Evolutionary conservation across 2,113 vertebrate genomes (phyloP), one percentile per base, ranked within the genome.

Genomic region (Campylomormyrus tamandua): DNA sequence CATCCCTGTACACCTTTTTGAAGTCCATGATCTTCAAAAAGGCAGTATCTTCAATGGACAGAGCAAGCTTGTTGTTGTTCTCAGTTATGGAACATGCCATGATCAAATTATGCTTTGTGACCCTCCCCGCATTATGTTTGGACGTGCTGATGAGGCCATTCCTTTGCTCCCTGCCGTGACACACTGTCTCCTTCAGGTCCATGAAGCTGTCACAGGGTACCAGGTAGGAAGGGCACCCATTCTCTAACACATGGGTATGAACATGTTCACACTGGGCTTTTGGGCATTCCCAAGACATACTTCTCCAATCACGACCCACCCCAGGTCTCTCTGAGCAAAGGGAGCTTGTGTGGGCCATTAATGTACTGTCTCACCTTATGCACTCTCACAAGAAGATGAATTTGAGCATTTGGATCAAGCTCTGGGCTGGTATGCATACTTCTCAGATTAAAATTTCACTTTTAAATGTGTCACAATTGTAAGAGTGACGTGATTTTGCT

Each of bases 281-380:
- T 90, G 62, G 19, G 49, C 52, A 45, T 19, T 49, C 24, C 66
- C 58, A 11, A 90, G 48, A 13, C 89, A 91, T 45, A 90, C 90
- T 5, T 91, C 89, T n/a, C 89, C 89, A 39, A 90, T 27, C 3
- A 87, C 2, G 2, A 90, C 84, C 90, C 89, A 91, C 5, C 89
- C 89, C 10, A 91, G 48, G 15, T 90, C 90, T 45, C 49, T 10
- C 31, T 91, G 83, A 19, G 90, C 90, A 62, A 39, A 87, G 3
- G 45, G 90, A 7, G 83, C 66, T 42, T 58, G 49, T 91, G 53
- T 13, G 89, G 90, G 17, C 90, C 58, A 42, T 87, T 87, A 48
- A 49, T 11, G n/a, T 91, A 83, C 13, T 90, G 1, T 19, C 83
- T 39, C 3, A 86, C 90, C 49, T 91, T 91, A n/a, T 90, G 85